Base-by-base conservation (phyloP, 2,113 vertebrate genomes). In the Eupsittula cactorum region DNA sequence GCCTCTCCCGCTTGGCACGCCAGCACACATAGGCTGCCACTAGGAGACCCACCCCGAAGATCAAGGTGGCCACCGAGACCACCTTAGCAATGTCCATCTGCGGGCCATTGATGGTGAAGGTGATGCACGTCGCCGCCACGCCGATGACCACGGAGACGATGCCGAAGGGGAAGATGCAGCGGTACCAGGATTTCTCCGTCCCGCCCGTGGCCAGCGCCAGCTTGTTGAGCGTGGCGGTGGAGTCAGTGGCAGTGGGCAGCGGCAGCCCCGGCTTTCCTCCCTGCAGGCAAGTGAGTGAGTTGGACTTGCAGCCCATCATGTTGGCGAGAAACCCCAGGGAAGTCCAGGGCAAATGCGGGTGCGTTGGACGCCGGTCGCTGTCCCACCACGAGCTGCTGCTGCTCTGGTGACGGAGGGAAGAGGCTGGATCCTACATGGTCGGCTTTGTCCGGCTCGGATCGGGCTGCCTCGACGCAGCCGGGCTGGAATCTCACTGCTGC, bases 81-180 rank as follows among this genome's bases (percentile, higher is more conserved):
- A 98, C 98, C 97, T 99, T 99, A 84, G 98, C 98, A 49, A 98
- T 97, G 97, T 97, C 97, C 98, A 99, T 98, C 42, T 98, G 98
- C 13, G 98, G 97, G 93, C 99, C 98, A 44, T 98, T 98, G 88
- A 98, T 98, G 68, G 98, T 98, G 98, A 99, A 99, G 89, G 99
- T 99, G 93, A 99, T 99, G 42, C 98, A 98, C 0, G 98, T 99
- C 53, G 98, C 98, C 0, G 99, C 98, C 1, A 98, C 93, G 11
- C 99, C 99, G 11, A 99, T 98, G 92, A 99, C 98, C 96, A 99
- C 92, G 5, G 98, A 99, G 93, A 99, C 98, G 63, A 98, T 98
- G 82, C 99, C 98, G 9, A 99, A 99, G 13, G 98, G 98, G 94
- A 99, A 99, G 95, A 99, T 98, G 96, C 99, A 99, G 94, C 98